A percentile compares a stretch with the other conserved stretches of the same genome.
phyloP scores from a whole-genome alignment of 2,797 vertebrate genomes.

The Eremophila alpestris region DNA sequence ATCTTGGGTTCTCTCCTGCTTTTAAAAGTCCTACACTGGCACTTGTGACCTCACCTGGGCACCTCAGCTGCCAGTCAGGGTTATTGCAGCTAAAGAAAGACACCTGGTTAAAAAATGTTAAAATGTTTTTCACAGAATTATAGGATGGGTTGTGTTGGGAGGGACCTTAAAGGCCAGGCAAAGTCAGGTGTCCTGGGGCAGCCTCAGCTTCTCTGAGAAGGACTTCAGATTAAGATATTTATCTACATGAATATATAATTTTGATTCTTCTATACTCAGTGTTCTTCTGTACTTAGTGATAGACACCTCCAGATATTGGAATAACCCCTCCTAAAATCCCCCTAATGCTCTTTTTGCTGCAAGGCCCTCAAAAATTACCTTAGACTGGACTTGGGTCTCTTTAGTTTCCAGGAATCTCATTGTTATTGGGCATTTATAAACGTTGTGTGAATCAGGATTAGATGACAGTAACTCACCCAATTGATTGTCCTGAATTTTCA shows the following conservation, averaged over 20 bases:
- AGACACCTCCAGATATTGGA: neutral
- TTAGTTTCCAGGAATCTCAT: neutral
- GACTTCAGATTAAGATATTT: neutral
- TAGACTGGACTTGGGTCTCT: neutral
- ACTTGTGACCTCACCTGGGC: neutral
- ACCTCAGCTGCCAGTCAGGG: neutral
- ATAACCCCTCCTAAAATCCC: neutral
- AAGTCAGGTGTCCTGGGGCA: neutral
- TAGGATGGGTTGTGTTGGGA: neutral
- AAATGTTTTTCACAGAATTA: neutral
- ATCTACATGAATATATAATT: neutral
- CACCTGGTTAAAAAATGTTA: neutral
- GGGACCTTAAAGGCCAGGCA: neutral
- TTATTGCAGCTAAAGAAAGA: neutral
- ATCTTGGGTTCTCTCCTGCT: too few species aligned
- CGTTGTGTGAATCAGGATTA: neutral
- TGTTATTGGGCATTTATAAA: neutral
- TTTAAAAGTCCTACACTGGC: neutral
- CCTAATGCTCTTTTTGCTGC: neutral
- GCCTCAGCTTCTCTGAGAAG: neutral
- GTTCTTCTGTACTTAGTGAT: neutral
- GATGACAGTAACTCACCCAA: neutral
- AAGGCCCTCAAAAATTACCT: neutral
- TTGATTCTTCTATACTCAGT: fast-evolving
- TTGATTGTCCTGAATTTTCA: neutral